Conservation (phyloP, 2,113 vertebrate genomes). For the Charina bottae region DNA sequence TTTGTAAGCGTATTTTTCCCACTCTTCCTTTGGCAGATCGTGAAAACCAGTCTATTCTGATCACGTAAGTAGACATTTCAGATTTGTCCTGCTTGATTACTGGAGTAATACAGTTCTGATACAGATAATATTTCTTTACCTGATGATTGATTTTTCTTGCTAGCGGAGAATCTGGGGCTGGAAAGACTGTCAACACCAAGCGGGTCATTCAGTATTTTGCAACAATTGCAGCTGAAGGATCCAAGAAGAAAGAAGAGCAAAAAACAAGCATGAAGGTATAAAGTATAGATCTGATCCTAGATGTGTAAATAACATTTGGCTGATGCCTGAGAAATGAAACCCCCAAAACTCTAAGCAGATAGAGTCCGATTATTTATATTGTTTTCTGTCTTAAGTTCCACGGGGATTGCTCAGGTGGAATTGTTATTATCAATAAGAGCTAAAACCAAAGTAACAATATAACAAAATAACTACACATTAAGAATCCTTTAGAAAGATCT, state of each 20-base stretch:
- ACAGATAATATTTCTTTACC: background rate
- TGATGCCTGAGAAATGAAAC: background rate
- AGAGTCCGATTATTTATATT: background rate
- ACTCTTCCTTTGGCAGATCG: constrained; percentile 61
- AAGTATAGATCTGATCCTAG: background rate
- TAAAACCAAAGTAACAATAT: background rate
- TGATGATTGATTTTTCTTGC: background rate
- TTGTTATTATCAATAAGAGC: background rate
- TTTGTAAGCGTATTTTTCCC: constrained; percentile 20
- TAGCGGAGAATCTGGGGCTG: constrained; percentile 75
- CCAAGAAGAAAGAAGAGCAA: constrained; percentile 65
- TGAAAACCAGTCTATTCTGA: constrained; percentile 79
- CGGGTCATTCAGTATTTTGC: constrained; percentile 75
- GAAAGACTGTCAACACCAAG: constrained; percentile 77
- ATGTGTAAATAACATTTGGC: background rate
- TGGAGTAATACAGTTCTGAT: background rate
- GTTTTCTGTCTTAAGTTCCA: background rate
- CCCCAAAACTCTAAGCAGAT: background rate
- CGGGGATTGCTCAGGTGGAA: background rate
- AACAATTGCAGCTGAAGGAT: constrained; percentile 72
- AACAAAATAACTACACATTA: background rate
- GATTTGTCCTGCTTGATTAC: background rate
- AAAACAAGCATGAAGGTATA: constrained; percentile 63
- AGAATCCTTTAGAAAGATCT: background rate
- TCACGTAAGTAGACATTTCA: constrained; percentile 71